Percentiles rank a stretch among this genome's conserved stretches.
Conservation (phyloP, 2,113 vertebrate species). For the Bos taurus region ARS-UCD2.0 NC_037347.1:42085501-42086000, state of each 20-base stretch:
- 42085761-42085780: constrained; percentile 65
- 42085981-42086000: neutral
- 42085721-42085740: constrained; percentile 73
- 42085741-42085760: constrained; percentile 65
- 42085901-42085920: constrained; percentile 59
- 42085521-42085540: constrained; percentile 93
- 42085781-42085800: constrained; percentile 60
- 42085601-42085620: constrained; percentile 10
- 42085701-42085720: constrained; percentile 49
- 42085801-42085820: constrained; percentile 59
- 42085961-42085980: neutral
- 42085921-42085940: constrained; percentile 65
- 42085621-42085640: neutral
- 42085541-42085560: neutral
- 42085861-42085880: constrained; percentile 74
- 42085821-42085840: constrained; percentile 66
- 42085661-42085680: neutral
- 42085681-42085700: constrained; percentile 49
- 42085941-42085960: constrained; percentile 46
- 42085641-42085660: constrained; percentile 18
- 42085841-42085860: constrained; percentile 73
- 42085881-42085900: constrained; percentile 71
- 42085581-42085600: neutral
- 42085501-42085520: constrained; percentile 99
- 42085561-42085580: neutral